Base-by-base conservation (phyloP, 2,113 vertebrate species). In the Bos indicus region DNA sequence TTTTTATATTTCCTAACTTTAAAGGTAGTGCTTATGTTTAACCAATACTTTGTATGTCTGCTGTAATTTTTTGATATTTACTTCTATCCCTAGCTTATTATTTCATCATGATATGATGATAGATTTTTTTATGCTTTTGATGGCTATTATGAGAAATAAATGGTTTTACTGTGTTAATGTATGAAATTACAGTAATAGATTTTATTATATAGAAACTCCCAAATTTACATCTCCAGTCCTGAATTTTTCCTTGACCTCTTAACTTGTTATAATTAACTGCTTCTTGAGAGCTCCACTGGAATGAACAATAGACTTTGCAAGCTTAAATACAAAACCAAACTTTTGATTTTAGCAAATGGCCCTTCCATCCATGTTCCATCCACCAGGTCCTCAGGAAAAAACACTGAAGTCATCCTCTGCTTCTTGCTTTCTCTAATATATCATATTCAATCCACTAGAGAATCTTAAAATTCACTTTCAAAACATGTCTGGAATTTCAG, bases 1-100 rank as follows among this genome's bases (percentile, higher is more conserved):
- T 46, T 91, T 94, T 91, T 92, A 54, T 95, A 36, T 87, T 82
- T 94, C n/a, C 30, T 81, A 86, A 62, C 54, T 95, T 96, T 64
- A 85, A 85, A 26, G 8, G 36, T 9, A 80, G 25, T 64, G 19
- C 23, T 59, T 59, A 43, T 60, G 17, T 59, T 92, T 96, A 91
- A 90, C 7, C 81, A 88, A 92, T 84, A 40, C 5, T 82, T 60
- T 60, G 11, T n/a, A 13, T 80, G 85, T 67, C 56, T 84, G 25
- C 5, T 46, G 3, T 54, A 0, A 6, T 90, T 30, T 62, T 83
- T 48, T 62, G 1, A 64, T 48, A 36, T 67, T 91, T 85, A 6
- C 23, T 88, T 87, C 57, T 91, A 36, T 84, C 7, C 10, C 40
- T 74, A 74, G 52, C 59, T 88, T 96, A 92, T 90, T 88, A 64